Base-by-base conservation (phyloP, 1,140 invertebrate species). In the Pogonognathellus flavescens region DNA sequence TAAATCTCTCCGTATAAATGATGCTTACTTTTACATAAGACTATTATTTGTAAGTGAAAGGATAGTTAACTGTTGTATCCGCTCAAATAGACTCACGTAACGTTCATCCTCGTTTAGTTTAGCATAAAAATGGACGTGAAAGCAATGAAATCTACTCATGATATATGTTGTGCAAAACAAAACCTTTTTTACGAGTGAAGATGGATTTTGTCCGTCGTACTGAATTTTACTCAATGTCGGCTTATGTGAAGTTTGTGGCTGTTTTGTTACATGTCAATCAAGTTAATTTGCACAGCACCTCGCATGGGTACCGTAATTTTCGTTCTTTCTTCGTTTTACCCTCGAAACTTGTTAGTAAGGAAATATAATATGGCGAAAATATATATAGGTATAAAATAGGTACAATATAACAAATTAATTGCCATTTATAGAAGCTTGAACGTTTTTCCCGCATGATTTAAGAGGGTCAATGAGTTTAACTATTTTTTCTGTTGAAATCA, bases 181-280 rank as follows among this genome's bases (percentile, higher is more conserved):
- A 76, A 76, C 25, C 22, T 76, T 25, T n/a, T 50, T 50, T 49
- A 50, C 8, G 59, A 62, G 70, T 49, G 41, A 76, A 31, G 70
- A 50, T 49, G 6, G 41, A 31, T 16, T 50, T 18, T 16, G 16
- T 76, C 70, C 49, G 41, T 76, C 70, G 7, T 20, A 50, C 16
- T 50, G 70, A 76, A 76, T 76, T 76, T 49, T 76, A 76, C 41
- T n/a, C n/a, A 6, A n/a, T 49, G 41, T 50, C 70, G 70, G 70
- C 41, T 20, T 76, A 13, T 76, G 70, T 76, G 70, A 50, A 76
- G 31, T 41, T 41, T 3, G 2, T 41, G 31, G 2, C 31, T 41
- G 9, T 18, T 25, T 31, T 76, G 70, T 76, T 49, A 76, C 41
- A 76, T 76, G 70, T 76, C 70, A 76, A 76, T 76, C 70, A 76